Evolutionary conservation across 2,113 vertebrate species (phyloP).

Genomic region (Symphodus melops): DNA sequence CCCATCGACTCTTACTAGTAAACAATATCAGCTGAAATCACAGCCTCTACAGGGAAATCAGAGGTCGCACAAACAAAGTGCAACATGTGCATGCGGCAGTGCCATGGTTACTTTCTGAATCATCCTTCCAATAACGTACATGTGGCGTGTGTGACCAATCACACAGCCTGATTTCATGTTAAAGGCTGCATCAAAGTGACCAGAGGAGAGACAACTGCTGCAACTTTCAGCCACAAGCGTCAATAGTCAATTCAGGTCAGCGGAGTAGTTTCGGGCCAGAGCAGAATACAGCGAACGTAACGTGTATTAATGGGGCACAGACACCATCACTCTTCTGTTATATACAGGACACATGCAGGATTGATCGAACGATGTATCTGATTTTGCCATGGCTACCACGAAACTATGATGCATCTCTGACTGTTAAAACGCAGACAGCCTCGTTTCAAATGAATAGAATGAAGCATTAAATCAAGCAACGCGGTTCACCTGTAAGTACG

Average conservation of each 20-base stretch:
- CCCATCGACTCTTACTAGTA: not conserved
- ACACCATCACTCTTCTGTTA: constrained; percentile 1
- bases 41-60: too few species aligned
- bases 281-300: constrained; percentile 19
- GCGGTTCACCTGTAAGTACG: too few species aligned
- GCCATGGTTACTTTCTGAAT: constrained; percentile 11
- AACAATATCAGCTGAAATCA: too few species aligned
- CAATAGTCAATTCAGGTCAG: constrained; percentile 65
- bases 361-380: not conserved
- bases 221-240: constrained; percentile 38
- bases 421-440: not conserved
- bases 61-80: not conserved
- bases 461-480: too few species aligned
- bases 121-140: not conserved
- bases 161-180: not conserved
- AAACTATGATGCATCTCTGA: too few species aligned
- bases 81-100: not conserved
- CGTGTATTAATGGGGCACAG: constrained; percentile 4
- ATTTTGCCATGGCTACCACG: not conserved
- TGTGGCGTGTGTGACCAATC: not conserved
- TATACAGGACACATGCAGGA: not conserved
- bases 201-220: constrained; percentile 17
- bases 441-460: too few species aligned
- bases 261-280: constrained; percentile 33
- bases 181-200: constrained; percentile 6